Percentiles rank a stretch among this genome's conserved stretches.
Evolutionary conservation across 2,113 vertebrate species (phyloP).

Genomic region (Emydocephalus ijimae): DNA sequence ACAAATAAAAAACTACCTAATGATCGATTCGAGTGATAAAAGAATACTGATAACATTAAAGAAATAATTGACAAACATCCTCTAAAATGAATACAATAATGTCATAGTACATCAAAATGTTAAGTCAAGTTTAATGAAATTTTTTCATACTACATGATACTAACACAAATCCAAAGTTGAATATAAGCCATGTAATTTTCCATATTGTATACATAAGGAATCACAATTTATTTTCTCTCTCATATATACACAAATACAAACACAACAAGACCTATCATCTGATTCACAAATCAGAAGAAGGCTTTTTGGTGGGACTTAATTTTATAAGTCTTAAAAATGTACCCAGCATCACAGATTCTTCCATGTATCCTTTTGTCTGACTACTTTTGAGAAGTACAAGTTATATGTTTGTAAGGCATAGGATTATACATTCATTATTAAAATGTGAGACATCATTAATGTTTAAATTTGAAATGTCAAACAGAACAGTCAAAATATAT

Average conservation of each 20-base stretch:
- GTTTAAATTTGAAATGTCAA: slow-evolving; percentile 66
- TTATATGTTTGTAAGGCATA: not conserved
- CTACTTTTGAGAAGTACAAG: not conserved
- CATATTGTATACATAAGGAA: not conserved
- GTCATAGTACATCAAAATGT: not conserved
- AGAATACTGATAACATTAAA: not conserved
- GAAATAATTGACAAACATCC: not conserved
- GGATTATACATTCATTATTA: slow-evolving; percentile 61
- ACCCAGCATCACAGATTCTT: not conserved
- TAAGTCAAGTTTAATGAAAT: not conserved
- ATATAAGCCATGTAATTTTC: not conserved
- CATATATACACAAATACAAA: not conserved
- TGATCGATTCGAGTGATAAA: not conserved
- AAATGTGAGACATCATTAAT: slow-evolving; percentile 65
- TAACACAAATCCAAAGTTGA: not conserved
- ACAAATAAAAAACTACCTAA: not conserved
- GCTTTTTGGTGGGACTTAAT: not conserved
- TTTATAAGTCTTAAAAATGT: not conserved
- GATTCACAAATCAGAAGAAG: not conserved
- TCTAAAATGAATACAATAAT: not conserved
- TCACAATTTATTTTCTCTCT: not conserved
- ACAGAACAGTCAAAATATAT: slow-evolving; percentile 15
- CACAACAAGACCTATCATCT: not conserved
- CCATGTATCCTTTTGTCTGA: not conserved
- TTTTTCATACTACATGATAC: not conserved